These are phyloP conservation scores for Habropoda laboriosa DNA, from an alignment of 1,140 invertebrate species.

Conservation along the genomic window DNA sequence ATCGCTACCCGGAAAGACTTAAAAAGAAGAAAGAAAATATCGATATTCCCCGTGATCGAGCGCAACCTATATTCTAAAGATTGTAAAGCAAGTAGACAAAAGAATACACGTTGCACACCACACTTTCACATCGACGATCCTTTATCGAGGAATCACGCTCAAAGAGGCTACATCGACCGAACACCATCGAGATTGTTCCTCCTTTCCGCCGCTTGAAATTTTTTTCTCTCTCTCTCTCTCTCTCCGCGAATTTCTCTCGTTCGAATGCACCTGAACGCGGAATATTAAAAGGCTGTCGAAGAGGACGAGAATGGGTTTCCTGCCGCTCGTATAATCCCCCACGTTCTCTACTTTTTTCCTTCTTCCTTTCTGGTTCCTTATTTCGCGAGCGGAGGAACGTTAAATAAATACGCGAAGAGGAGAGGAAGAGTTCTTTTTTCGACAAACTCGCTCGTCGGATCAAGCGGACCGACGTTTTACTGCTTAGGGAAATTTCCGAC, in stretches of 20 bases:
- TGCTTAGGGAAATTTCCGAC: conserved; percentile 64
- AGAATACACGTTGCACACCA: neutral
- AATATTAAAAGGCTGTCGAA: conserved; percentile 32
- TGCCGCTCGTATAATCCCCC: neutral
- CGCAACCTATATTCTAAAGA: neutral
- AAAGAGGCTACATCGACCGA: neutral
- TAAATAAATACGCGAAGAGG: conserved; percentile 52
- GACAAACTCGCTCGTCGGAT: conserved; percentile 33
- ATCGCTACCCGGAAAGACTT: too few relatives aligned
- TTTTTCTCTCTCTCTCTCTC: neutral
- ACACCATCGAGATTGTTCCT: neutral
- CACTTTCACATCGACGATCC: neutral
- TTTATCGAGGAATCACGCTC: neutral
- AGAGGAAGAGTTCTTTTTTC: neutral
- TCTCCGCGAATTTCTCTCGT: neutral
- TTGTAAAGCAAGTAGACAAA: neutral
- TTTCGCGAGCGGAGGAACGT: conserved; percentile 29
- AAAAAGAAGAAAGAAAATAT: too few relatives aligned
- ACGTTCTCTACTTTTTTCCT: too few relatives aligned
- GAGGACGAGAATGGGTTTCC: neutral
- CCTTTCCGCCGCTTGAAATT: neutral
- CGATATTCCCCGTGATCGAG: too few relatives aligned
- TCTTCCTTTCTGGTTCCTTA: neutral
- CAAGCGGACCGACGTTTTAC: conserved; percentile 58
- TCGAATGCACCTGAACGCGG: neutral